Conservation (phyloP, 1,140 invertebrate species). For the Andrena cerasifolii region DNA sequence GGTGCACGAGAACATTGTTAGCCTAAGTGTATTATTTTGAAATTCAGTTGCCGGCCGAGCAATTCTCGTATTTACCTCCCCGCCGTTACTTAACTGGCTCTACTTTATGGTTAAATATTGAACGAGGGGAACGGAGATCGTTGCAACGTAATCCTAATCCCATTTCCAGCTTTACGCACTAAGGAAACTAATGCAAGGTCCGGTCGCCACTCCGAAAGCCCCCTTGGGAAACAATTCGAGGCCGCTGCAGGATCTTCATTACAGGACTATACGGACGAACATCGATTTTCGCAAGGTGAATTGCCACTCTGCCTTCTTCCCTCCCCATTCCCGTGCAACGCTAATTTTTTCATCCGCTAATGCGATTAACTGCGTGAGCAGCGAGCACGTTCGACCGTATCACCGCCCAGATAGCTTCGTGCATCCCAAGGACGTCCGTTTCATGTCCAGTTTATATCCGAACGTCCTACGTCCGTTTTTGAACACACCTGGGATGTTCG, state of each 20-base stretch:
- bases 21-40: slow-evolving; percentile 27
- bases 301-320: slow-evolving; percentile 30
- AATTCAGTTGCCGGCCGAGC: not conserved
- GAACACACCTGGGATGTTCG: too few relatives aligned
- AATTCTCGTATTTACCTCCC: not conserved
- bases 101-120: slow-evolving; percentile 49
- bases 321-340: accelerated
- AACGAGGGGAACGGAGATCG: slow-evolving; percentile 26
- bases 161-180: slow-evolving; percentile 90
- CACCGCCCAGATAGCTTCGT: too few relatives aligned
- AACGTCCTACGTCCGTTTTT: too few relatives aligned
- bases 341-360: slow-evolving; percentile 15
- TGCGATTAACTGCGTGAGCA: not conserved
- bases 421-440: too few relatives aligned
- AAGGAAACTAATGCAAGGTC: slow-evolving; percentile 93
- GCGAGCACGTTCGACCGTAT: not conserved
- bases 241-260: slow-evolving; percentile 93
- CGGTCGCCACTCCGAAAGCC: slow-evolving; percentile 91
- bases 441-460: too few relatives aligned
- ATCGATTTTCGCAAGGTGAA: slow-evolving; percentile 94
- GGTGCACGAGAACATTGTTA: not conserved
- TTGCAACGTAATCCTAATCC: slow-evolving; percentile 53
- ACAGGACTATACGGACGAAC: slow-evolving; percentile 96
- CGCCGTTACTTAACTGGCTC: slow-evolving; percentile 45
- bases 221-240: slow-evolving; percentile 97